These are phyloP conservation scores for Teleogryllus occipitalis DNA, from an alignment of 1,140 invertebrate genomes.

Conservation along the genomic window DNA sequence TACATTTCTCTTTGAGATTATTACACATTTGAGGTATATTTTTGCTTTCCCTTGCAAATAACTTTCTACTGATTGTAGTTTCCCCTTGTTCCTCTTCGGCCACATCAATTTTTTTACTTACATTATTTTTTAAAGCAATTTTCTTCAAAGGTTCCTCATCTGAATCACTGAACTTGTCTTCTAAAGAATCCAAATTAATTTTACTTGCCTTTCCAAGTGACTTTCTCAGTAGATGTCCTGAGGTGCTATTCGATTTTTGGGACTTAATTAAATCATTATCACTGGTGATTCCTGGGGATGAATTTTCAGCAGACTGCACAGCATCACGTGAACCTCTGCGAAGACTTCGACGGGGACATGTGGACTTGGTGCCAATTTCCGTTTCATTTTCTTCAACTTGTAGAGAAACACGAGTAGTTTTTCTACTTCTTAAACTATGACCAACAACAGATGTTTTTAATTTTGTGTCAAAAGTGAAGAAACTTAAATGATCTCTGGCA, in stretches of 20 bases:
- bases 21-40: neutral
- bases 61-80: neutral
- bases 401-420: too few relatives aligned
- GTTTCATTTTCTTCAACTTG: too few relatives aligned
- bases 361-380: too few relatives aligned
- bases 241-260: too few relatives aligned
- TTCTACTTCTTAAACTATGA: too few relatives aligned
- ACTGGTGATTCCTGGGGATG: too few relatives aligned
- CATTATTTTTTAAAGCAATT: slow-evolving; percentile 28
- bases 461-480: too few relatives aligned
- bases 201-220: neutral
- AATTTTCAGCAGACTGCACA: neutral
- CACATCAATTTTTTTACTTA: neutral
- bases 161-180: slow-evolving; percentile 44
- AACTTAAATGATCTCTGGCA: neutral
- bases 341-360: slow-evolving; percentile 5
- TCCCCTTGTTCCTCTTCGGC: too few relatives aligned
- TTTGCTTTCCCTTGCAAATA: neutral
- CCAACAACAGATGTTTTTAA: too few relatives aligned
- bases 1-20: neutral
- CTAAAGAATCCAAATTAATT: neutral
- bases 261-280: too few relatives aligned
- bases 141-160: slow-evolving; percentile 49
- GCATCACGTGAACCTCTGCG: slow-evolving; percentile 12
- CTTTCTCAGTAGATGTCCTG: too few relatives aligned